phyloP scores from a whole-genome alignment of 1,140 invertebrate genomes.

The Argopecten irradians region DNA sequence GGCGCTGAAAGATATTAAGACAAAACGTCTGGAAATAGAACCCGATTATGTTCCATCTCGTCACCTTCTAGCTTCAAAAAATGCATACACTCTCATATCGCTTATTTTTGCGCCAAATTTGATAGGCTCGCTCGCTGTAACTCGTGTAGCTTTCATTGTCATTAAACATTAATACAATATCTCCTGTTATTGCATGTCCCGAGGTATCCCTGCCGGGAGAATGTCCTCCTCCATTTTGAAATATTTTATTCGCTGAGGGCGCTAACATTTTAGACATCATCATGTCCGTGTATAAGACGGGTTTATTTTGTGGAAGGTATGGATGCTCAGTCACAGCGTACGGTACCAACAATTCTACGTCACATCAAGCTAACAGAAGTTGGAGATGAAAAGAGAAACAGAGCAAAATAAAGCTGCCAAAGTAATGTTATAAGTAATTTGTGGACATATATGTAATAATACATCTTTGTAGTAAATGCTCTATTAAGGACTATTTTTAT shows the following conservation, averaged over 20 bases:
- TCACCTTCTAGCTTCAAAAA: neutral
- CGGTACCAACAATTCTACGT: neutral
- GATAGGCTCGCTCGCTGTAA: neutral
- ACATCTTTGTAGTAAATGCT: too few species aligned
- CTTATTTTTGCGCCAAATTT: conserved; percentile 4
- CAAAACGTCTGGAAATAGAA: conserved; percentile 21
- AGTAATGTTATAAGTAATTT: too few species aligned
- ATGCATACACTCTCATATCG: conserved; percentile 16
- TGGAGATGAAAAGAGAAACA: too few species aligned
- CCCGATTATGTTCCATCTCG: conserved; percentile 15
- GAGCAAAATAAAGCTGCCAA: too few species aligned
- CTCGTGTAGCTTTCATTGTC: conserved; percentile 12
- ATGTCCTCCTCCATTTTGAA: conserved; percentile 2
- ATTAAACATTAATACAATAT: conserved; percentile 10
- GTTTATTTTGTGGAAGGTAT: neutral
- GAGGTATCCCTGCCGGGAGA: neutral
- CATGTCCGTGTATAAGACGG: neutral
- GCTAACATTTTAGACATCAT: conserved; percentile 4
- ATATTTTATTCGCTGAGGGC: conserved; percentile 10
- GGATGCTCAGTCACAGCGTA: too few species aligned
- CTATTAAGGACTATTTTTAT: too few species aligned
- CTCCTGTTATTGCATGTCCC: neutral
- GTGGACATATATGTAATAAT: too few species aligned
- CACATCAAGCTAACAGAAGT: neutral
- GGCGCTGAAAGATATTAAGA: conserved; percentile 20